Evolutionary conservation across 2,888 invertebrate genomes (phyloP).

Genomic region (Schrankia costaestrigalis): DNA sequence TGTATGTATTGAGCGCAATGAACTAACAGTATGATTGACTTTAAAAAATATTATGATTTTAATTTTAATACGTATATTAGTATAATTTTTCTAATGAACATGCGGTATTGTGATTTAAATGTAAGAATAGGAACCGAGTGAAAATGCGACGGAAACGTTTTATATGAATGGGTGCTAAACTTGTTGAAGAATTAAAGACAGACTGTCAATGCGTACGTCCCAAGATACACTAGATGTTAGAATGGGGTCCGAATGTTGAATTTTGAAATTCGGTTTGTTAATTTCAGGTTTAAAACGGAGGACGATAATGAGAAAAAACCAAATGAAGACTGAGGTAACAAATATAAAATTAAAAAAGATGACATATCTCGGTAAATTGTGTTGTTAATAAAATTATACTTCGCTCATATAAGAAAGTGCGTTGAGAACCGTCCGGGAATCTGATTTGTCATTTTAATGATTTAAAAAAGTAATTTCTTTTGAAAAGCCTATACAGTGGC

Average conservation of each 20-base stretch:
- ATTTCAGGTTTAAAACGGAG: slow-evolving; percentile 70
- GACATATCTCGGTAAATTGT: no score
- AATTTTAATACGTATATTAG: no score
- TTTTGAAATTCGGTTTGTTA: slow-evolving; percentile 58
- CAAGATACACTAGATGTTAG: slow-evolving; percentile 10
- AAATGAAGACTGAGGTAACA: slow-evolving; percentile 51
- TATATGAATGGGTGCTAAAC: slow-evolving; percentile 4
- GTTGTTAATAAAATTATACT: neutral
- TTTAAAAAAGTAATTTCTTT: no score
- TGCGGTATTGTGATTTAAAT: slow-evolving; percentile 2
- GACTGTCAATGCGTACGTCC: slow-evolving; percentile 4
- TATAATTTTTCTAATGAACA: no score
- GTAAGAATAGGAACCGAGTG: neutral
- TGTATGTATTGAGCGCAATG: no score
- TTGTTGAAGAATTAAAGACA: neutral
- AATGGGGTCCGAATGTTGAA: slow-evolving; percentile 26
- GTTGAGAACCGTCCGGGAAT: no score
- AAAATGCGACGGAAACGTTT: neutral
- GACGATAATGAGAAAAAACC: slow-evolving; percentile 44
- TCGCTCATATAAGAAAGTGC: no score
- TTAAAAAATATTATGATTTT: no score
- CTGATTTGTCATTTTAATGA: no score
- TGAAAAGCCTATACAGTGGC: no score
- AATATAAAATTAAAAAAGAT: slow-evolving; percentile 28
- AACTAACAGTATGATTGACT: no score